phyloP scores from a whole-genome alignment of 1,140 invertebrate genomes.

The Euglossa dilemma region DNA sequence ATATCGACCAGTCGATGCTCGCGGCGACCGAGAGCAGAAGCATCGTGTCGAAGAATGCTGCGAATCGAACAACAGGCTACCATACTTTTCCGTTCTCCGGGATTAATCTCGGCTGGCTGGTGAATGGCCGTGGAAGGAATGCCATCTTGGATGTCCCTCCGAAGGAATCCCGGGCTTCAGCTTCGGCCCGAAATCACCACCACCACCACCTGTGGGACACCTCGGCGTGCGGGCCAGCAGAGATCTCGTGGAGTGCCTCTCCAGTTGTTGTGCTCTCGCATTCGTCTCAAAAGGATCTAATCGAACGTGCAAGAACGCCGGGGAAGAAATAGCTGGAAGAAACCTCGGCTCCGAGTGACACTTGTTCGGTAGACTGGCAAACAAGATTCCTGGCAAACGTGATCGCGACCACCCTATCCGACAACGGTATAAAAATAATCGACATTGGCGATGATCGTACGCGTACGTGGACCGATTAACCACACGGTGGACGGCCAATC shows the following conservation, averaged over 20 bases:
- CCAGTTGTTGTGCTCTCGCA: conserved; percentile 19
- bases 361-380: not conserved
- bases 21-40: conserved; percentile 72
- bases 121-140: conserved; percentile 20
- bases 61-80: conserved; percentile 41
- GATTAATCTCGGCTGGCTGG: not conserved
- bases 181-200: not conserved
- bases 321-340: not conserved
- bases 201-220: conserved; percentile 67
- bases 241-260: conserved; percentile 40
- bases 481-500: conserved; percentile 31
- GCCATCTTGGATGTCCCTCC: not conserved
- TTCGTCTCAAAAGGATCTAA: conserved; percentile 1
- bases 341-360: not conserved
- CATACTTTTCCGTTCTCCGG: not conserved
- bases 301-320: not conserved
- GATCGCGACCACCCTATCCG: not conserved
- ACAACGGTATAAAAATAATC: not conserved
- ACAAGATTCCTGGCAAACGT: not conserved
- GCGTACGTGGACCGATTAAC: conserved; percentile 26
- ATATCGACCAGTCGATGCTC: conserved; percentile 78
- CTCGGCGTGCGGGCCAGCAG: conserved; percentile 50
- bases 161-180: not conserved
- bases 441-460: conserved; percentile 18
- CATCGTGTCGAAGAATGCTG: conserved; percentile 59